Evolutionary conservation across 1,140 invertebrate species (phyloP), one percentile per base, ranked within the genome.

Genomic region (Bombus waltoni): DNA sequence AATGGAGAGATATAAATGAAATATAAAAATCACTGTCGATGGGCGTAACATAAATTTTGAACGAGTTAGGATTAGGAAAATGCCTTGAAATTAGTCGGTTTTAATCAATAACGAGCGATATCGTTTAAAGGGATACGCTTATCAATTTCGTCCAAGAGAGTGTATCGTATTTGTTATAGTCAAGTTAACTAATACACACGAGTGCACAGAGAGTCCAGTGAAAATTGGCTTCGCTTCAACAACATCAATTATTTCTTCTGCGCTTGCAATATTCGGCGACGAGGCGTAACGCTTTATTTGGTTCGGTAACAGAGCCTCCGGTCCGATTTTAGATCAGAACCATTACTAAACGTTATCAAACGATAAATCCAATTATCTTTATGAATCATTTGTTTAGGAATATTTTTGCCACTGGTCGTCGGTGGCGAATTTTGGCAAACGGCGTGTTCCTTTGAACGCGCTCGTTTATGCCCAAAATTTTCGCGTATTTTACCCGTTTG

Each of bases 161-260:
- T 22, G 47, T 53, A 53, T 53, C 47, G 47, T 53, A 53, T 53
- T 53, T 53, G 47, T 53, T 53, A 53, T 53, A 22, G 18, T 53
- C 47, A 53, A 53, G 18, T 53, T 53, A 53, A 53, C 47, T 18
- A 53, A 53, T 53, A 18, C 18, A 53, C 18, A 53, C 18, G 47
- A 59, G 57, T n/a, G 15, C 44, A 47, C 13, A 22, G 8, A 59
- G 5, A 42, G 74, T n/a, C 38, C 47, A 1, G 53, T 3, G 66
- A 71, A 62, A 62, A 72, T 84, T 84, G 76, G 66, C 83, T 22
- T 9, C 32, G n/a, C 6, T 44, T 72, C 76, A 79, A 79, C 40
- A 9, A n/a, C 25, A 71, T 62, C 32, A 71, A 79, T 79, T 84
- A 79, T 79, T 47, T 15, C 15, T 32, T 35, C 32, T 28, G 11